A percentile compares a stretch with the other conserved stretches of the same genome.
Conservation (phyloP, 1,140 invertebrate species). For the Drosophila tani region DNA sequence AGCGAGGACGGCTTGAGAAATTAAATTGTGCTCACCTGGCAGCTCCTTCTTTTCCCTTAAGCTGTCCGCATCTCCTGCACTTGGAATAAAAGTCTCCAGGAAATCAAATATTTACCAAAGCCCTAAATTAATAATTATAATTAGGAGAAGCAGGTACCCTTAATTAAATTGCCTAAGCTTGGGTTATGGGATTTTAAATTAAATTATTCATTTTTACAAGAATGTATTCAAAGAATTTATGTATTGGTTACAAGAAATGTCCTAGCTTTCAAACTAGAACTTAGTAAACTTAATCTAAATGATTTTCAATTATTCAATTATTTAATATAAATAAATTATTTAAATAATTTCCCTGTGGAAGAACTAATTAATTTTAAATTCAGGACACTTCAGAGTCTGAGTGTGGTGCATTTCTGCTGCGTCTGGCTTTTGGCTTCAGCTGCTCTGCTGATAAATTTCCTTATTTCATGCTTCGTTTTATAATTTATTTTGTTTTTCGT, state of each 20-base stretch:
- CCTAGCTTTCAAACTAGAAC: too few relatives aligned
- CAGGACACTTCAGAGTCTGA: neutral
- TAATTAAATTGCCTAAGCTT: too few relatives aligned
- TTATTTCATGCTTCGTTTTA: constrained; percentile 82
- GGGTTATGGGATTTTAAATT: too few relatives aligned
- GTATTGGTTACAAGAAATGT: too few relatives aligned
- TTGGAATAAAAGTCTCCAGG: neutral
- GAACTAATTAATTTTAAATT: neutral
- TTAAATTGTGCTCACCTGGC: constrained; percentile 82
- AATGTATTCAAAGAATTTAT: too few relatives aligned
- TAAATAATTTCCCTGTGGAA: too few relatives aligned
- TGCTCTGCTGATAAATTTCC: constrained; percentile 75
- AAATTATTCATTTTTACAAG: too few relatives aligned
- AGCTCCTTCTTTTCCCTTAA: constrained; percentile 25
- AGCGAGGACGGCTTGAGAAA: constrained; percentile 69
- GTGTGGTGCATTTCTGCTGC: constrained; percentile 66
- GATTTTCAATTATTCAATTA: too few relatives aligned
- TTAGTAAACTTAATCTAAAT: too few relatives aligned
- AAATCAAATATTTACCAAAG: neutral
- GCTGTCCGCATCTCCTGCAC: constrained; percentile 10
- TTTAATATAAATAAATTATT: too few relatives aligned
- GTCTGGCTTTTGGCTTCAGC: constrained; percentile 52
- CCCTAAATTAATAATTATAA: neutral
- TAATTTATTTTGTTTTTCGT: constrained; percentile 64
- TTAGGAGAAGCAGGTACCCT: too few relatives aligned